A percentile compares a stretch with the other conserved stretches of the same genome.
Evolutionary conservation across 2,888 invertebrate species (phyloP).

Genomic region (Teleiodes luculella): DNA sequence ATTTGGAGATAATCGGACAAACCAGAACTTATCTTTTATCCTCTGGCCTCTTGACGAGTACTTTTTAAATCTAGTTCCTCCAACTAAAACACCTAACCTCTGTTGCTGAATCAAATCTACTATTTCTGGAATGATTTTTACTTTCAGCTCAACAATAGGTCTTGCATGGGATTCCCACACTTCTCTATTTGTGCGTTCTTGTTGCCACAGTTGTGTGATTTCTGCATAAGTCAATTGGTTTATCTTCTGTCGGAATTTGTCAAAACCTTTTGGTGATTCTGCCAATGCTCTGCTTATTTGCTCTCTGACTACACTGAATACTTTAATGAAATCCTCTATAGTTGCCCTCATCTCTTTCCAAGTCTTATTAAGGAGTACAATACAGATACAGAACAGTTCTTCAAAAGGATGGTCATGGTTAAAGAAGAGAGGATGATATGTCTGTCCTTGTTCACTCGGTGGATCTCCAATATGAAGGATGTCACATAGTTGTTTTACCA

Average conservation of each 20-base stretch:
- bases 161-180: conserved; percentile 96
- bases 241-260: conserved; percentile 86
- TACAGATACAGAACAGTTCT: conserved; percentile 96
- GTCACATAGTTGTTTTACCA: conserved; percentile 93
- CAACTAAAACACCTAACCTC: conserved; percentile 91
- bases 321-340: conserved; percentile 96
- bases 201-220: conserved; percentile 95
- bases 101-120: conserved; percentile 94
- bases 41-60: conserved; percentile 89
- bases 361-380: conserved; percentile 95
- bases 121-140: conserved; percentile 96
- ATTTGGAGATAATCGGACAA: conserved; percentile 94
- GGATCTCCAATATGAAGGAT: conserved; percentile 93
- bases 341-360: conserved; percentile 99
- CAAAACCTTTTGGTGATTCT: conserved; percentile 84
- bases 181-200: conserved; percentile 92
- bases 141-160: conserved; percentile 91
- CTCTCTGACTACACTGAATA: conserved; percentile 94
- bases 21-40: conserved; percentile 97
- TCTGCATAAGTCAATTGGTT: conserved; percentile 92
- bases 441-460: conserved; percentile 92
- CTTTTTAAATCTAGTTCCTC: conserved; percentile 96
- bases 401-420: conserved; percentile 97
- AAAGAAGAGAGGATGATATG: conserved; percentile 95
- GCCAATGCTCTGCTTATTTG: conserved; percentile 93